Conservation (phyloP, 2,797 vertebrate species). For the Falco novaeseelandiae region DNA sequence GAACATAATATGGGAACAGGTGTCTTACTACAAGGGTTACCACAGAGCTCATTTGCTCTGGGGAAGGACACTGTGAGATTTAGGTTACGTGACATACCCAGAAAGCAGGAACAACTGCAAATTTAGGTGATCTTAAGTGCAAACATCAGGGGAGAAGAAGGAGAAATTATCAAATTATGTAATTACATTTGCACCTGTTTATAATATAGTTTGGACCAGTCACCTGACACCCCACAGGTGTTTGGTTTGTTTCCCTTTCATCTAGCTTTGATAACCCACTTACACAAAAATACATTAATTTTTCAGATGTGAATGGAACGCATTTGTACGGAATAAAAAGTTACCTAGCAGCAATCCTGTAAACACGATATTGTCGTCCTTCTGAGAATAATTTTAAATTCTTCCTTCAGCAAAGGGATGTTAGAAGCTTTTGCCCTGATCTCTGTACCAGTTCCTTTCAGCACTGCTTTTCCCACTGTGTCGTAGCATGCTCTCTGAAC, state of each 20-base stretch:
- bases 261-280: background rate
- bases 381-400: background rate
- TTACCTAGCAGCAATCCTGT: background rate
- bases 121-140: background rate
- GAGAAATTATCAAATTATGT: background rate
- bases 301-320: background rate
- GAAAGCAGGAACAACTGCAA: background rate
- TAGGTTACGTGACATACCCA: background rate
- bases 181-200: background rate
- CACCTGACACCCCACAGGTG: background rate
- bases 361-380: background rate
- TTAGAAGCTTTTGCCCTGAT: background rate
- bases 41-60: background rate
- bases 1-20: background rate
- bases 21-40: background rate
- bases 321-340: background rate
- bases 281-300: background rate
- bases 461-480: background rate
- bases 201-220: background rate
- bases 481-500: background rate
- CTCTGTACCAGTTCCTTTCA: conserved; percentile 6
- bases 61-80: background rate
- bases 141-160: background rate
- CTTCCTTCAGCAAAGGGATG: background rate
- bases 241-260: background rate